Base-by-base conservation (phyloP, 2,113 vertebrate species). In the Balaeniceps rex region DNA sequence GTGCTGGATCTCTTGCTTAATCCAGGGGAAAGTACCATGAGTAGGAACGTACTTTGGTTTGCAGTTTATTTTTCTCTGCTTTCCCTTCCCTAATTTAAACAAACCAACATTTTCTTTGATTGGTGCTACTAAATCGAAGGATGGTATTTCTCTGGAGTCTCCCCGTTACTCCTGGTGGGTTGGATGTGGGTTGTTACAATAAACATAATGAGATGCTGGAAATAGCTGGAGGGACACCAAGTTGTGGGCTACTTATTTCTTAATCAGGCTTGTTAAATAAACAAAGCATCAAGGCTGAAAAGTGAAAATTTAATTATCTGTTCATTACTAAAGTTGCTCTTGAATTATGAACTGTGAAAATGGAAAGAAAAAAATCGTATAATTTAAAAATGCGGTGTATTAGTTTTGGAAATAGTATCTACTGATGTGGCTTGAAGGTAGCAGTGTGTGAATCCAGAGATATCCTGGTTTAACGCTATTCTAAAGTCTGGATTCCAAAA, bases 11-110 rank as follows among this genome's bases (percentile, higher is more conserved):
- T 65, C 61, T 78, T 54, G 61, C 76, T 94, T 11, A 68, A 33
- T 76, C 51, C 49, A 6, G 58, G 36, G 91, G 49, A 76, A 89
- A 60, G 80, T 55, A 49, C 4, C 61, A 11, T n/a, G 24, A 87
- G 77, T 5, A 79, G 86, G 88, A 97, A 94, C 94, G 91, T 87
- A 87, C 36, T 94, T 95, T 11, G 95, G 90, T 87, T 92, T 94
- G 55, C 77, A 94, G 92, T 94, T 95, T 96, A 89, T 97, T 97
- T 97, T 91, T 89, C 94, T 95, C 88, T 78, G 61, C 77, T 78
- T 79, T 94, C 64, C 80, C 77, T 93, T 94, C 91, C 90, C 51
- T 21, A 81, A 80, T 34, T 78, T 92, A 97, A 97, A 96, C 91
- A 91, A 96, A 93, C 88, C 92, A 89, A 11, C 72, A 28, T 95